Conservation (phyloP, 2,888 invertebrate species). For the Muschampia plurimacula region DNA sequence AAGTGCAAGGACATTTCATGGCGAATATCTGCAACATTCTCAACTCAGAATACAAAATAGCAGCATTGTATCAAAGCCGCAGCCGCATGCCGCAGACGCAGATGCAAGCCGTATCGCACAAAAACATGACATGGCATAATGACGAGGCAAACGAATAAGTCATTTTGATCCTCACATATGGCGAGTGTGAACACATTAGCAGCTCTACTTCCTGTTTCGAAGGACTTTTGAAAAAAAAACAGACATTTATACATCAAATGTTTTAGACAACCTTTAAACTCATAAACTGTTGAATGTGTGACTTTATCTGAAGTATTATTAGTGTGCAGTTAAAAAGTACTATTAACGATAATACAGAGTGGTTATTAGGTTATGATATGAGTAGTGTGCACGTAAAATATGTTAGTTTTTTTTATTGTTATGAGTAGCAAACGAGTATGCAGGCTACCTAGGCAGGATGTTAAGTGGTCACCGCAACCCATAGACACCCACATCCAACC, state of each 20-base stretch:
- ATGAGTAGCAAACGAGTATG: no score
- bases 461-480: no score
- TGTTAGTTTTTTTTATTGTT: no score
- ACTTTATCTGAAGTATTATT: no score
- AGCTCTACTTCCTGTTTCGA: slow-evolving; percentile 64
- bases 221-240: slow-evolving; percentile 49
- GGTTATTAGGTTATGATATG: no score
- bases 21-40: not conserved
- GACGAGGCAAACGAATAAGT: slow-evolving; percentile 56
- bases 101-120: slow-evolving; percentile 45
- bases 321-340: no score
- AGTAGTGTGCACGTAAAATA: no score
- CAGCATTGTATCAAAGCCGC: slow-evolving; percentile 14
- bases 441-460: no score
- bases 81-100: slow-evolving; percentile 13
- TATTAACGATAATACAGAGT: no score
- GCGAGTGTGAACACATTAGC: slow-evolving; percentile 71
- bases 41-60: not conserved
- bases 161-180: slow-evolving; percentile 71
- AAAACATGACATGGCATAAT: slow-evolving; percentile 61
- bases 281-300: not conserved
- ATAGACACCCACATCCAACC: no score
- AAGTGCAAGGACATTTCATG: not conserved
- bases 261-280: slow-evolving; percentile 7
- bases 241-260: slow-evolving; percentile 50